Percentiles rank a stretch among this genome's conserved stretches.
These are phyloP conservation scores for Brachymystax lenok DNA, from an alignment of 2,797 vertebrate genomes.

Conservation along the genomic window DNA sequence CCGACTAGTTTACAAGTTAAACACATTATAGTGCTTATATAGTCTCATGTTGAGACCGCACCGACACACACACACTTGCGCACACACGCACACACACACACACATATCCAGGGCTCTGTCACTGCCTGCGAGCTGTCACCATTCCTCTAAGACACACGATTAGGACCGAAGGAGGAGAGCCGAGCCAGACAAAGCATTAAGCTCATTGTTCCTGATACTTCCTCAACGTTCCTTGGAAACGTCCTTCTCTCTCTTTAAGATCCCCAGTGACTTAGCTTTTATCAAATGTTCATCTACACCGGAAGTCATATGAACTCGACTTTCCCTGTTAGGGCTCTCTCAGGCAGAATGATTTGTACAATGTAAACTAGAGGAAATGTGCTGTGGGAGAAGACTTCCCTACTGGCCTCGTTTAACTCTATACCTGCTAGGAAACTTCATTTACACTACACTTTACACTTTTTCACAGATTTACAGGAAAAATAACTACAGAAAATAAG, in stretches of 20 bases:
- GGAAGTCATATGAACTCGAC: slow-evolving; percentile 80
- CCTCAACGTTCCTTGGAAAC: slow-evolving; percentile 78
- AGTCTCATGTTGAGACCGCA: slow-evolving; percentile 60
- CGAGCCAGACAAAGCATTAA: slow-evolving; percentile 46
- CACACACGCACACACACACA: slow-evolving; percentile 27
- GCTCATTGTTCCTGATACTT: slow-evolving; percentile 80
- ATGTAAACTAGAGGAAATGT: slow-evolving; percentile 75
- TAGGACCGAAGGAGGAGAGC: slow-evolving; percentile 29
- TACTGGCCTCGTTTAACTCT: slow-evolving; percentile 28
- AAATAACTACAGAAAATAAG: background rate
- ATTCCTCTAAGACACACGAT: slow-evolving; percentile 57
- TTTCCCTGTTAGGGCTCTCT: slow-evolving; percentile 71
- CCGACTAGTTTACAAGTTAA: slow-evolving; percentile 77
- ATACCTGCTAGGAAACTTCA: slow-evolving; percentile 35
- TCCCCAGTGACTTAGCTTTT: slow-evolving; percentile 74
- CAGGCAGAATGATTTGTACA: slow-evolving; percentile 76
- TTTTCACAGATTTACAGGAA: background rate
- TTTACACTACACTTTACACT: slow-evolving; percentile 43
- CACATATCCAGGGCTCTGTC: slow-evolving; percentile 52
- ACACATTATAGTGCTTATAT: slow-evolving; percentile 75
- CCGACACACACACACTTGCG: too few species aligned
- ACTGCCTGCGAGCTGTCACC: slow-evolving; percentile 65
- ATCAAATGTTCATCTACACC: slow-evolving; percentile 81
- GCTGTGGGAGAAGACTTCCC: slow-evolving; percentile 33
- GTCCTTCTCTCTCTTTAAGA: slow-evolving; percentile 73